Conservation (phyloP, 2,797 vertebrate species). For the Pangasius krempfi region DNA sequence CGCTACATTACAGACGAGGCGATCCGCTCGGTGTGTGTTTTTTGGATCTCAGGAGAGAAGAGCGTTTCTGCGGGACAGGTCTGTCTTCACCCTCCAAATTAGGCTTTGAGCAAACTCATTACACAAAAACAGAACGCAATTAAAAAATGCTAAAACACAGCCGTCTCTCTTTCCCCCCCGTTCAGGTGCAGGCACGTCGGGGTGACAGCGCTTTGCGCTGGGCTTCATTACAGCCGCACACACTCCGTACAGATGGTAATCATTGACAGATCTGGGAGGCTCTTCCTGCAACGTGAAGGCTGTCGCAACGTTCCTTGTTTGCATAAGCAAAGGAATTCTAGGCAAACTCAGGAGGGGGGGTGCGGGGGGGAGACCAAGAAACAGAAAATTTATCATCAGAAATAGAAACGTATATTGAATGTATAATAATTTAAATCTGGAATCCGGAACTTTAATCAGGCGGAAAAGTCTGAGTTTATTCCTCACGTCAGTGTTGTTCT, state of each 20-base stretch:
- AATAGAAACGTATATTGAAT: neutral
- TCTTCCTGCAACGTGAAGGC: conserved; percentile 37
- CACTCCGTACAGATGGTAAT: conserved; percentile 40
- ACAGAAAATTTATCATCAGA: neutral
- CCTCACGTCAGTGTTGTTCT: neutral
- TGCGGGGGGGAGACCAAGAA: neutral
- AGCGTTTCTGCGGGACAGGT: conserved; percentile 10
- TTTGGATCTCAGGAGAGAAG: conserved; percentile 14
- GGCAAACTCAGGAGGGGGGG: neutral
- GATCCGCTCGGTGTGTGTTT: neutral
- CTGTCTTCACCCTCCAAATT: conserved; percentile 27
- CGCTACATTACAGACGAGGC: conserved; percentile 10
- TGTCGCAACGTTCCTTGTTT: conserved; percentile 20
- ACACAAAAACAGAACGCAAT: conserved; percentile 32
- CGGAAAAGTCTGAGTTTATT: neutral
- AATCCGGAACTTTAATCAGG: neutral
- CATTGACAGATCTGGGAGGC: conserved; percentile 39
- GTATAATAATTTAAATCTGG: neutral
- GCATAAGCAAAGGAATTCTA: conserved; percentile 11
- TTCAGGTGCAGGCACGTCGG: neutral
- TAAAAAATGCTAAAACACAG: conserved; percentile 21
- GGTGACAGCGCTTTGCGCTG: neutral
- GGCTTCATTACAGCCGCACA: conserved; percentile 17
- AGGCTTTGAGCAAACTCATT: conserved; percentile 23
- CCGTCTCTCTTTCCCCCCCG: neutral